A percentile compares a stretch with the other conserved stretches of the same genome.
Conservation (phyloP, 2,888 invertebrate genomes). For the Steinernema scapterisci region DNA sequence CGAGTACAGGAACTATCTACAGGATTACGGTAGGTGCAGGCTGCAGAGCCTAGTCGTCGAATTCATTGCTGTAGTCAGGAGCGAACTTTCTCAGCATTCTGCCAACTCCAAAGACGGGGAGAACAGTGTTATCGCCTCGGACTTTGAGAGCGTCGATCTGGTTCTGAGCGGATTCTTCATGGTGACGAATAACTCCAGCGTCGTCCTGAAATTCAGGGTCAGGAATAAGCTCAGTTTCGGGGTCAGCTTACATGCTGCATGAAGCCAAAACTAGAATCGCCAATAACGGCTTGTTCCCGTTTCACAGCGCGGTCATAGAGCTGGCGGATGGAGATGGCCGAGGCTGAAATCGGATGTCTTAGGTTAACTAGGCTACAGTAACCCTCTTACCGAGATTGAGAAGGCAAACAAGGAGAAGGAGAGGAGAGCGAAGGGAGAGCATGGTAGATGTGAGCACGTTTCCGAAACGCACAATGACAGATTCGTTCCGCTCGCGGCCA, state of each 20-base stretch:
- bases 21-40: background rate
- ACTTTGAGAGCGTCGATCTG: background rate
- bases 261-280: background rate
- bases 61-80: slow-evolving; percentile 4
- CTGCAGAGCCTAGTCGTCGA: background rate
- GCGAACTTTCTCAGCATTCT: background rate
- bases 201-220: background rate
- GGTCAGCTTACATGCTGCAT: slow-evolving; percentile 4
- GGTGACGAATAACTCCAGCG: background rate
- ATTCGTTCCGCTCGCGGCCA: background rate
- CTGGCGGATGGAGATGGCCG: slow-evolving; percentile 6
- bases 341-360: background rate
- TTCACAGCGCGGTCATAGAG: slow-evolving; percentile 17
- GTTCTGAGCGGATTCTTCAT: background rate
- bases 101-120: background rate
- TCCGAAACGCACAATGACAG: slow-evolving; percentile 5
- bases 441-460: slow-evolving; percentile 9
- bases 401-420: background rate
- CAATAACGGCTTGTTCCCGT: background rate
- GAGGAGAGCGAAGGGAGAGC: slow-evolving; percentile 6
- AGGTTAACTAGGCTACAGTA: background rate
- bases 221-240: background rate
- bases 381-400: background rate
- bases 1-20: background rate
- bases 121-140: background rate